phyloP scores from a whole-genome alignment of 2,797 vertebrate genomes.

The Coreius guichenoti region DNA sequence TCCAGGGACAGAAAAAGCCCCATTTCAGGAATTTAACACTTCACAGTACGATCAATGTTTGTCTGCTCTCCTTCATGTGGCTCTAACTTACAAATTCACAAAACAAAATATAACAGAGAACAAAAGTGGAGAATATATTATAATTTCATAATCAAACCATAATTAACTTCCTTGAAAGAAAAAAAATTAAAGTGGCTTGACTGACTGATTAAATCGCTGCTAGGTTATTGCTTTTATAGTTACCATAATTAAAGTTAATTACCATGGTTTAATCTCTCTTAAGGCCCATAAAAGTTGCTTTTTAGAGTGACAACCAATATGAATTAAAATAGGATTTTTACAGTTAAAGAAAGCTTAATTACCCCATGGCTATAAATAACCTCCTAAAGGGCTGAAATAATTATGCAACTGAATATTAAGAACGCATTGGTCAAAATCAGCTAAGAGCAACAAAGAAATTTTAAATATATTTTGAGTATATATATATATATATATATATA shows the following conservation, averaged over 20 bases:
- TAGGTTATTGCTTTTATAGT: conserved; percentile 13
- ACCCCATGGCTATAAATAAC: conserved; percentile 43
- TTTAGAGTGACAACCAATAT: conserved; percentile 26
- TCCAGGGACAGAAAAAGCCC: conserved; percentile 39
- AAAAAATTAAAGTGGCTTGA: background rate
- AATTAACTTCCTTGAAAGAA: conserved; percentile 23
- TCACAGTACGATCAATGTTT: conserved; percentile 3
- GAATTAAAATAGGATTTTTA: conserved; percentile 53
- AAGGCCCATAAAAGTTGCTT: conserved; percentile 27
- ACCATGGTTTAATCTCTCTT: conserved; percentile 36
- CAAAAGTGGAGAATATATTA: background rate
- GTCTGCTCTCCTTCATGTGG: background rate
- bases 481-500: too few relatives aligned
- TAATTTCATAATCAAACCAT: conserved; percentile 16
- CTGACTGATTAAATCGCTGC: background rate
- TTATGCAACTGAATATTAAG: background rate
- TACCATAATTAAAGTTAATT: conserved; percentile 41
- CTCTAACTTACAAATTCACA: background rate
- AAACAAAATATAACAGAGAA: background rate
- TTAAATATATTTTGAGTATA: background rate
- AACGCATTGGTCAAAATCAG: background rate
- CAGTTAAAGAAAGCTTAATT: conserved; percentile 48
- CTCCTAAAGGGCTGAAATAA: conserved; percentile 23
- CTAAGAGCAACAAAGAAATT: background rate
- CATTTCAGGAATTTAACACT: conserved; percentile 38